Percentiles rank a stretch among this genome's conserved stretches.
These are phyloP conservation scores for Cephus rjabovi DNA, from an alignment of 2,888 invertebrate genomes.

Conservation along the genomic window DNA sequence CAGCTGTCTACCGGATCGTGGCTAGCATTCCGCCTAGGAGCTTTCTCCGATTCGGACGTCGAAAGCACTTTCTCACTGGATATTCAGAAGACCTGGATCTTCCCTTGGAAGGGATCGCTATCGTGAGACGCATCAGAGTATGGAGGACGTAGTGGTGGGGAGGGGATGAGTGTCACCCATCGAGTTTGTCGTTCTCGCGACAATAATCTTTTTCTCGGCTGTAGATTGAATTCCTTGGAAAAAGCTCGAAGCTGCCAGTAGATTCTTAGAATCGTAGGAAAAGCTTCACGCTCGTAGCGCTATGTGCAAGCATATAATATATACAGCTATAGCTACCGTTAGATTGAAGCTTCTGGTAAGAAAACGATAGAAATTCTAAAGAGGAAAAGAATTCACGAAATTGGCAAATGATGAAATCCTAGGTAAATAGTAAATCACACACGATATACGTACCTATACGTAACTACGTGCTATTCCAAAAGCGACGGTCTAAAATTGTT, in stretches of 20 bases:
- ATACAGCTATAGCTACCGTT: background rate
- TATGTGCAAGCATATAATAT: background rate
- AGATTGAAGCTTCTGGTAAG: background rate
- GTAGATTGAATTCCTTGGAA: slow-evolving; percentile 39
- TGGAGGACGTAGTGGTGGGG: no score
- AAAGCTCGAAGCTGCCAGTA: slow-evolving; percentile 19
- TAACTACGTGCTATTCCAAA: background rate
- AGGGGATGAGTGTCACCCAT: background rate
- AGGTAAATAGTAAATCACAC: background rate
- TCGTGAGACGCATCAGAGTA: background rate
- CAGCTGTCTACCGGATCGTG: background rate
- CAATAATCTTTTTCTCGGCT: slow-evolving; percentile 20
- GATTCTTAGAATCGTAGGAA: background rate
- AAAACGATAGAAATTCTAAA: background rate
- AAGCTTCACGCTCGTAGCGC: background rate
- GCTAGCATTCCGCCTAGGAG: background rate
- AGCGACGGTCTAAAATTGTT: background rate
- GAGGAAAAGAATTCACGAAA: background rate
- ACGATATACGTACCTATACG: background rate
- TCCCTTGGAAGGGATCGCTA: background rate
- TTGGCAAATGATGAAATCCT: background rate
- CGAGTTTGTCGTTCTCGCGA: background rate
- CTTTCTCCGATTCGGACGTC: background rate
- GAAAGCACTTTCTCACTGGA: background rate
- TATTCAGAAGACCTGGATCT: background rate